Evolutionary conservation across 1,140 invertebrate genomes (phyloP), one percentile per base, ranked within the genome.

Genomic region (Armadillidium nasatum): DNA sequence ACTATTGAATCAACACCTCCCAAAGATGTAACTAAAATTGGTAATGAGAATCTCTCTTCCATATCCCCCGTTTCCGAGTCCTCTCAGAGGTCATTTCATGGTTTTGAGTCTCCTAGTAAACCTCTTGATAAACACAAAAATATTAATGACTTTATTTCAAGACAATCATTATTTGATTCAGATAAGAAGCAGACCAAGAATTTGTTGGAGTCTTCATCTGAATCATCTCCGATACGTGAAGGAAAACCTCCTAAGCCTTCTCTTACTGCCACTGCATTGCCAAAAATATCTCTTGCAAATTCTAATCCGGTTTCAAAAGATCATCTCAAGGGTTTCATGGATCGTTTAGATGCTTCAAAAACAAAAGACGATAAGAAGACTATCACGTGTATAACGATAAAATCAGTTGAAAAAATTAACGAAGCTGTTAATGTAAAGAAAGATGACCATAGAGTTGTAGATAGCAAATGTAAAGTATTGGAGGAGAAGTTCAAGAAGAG

Each of bases 371-470:
- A 33, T 74, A 46, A 21, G 74, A 22, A 44, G 15, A 44, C 45
- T 11, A 75, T 70, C 70, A 74, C 74, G 23, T 23, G 54, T 46
- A 46, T 78, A n/a, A 78, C 71, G 44, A 78, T 78, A 50, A 78
- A 73, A 23, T 78, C 77, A 23, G 77, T 78, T 22, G 77, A 78
- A 60, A 78, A 78, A n/a, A 78, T 78, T 22, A 78, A 78, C 66
- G 77, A 78, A 70, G 77, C 33, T 10, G 77, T 68, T 21, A 43
- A 33, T 33, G 33, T 33, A 33, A 33, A 33, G 33, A 33, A 33
- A 33, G 33, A 33, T 33, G 33, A 33, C 33, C 33, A 33, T 33
- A 33, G 33, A 33, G 33, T 33, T 33, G 33, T 1, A 6, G 33
- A 33, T 33, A 3, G 6, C 6, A 33, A 33, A 33, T 33, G 1